Percentiles rank a stretch among this genome's conserved stretches.
These are phyloP conservation scores for Erebia palarica DNA, from an alignment of 2,888 invertebrate species.

Conservation along the genomic window DNA sequence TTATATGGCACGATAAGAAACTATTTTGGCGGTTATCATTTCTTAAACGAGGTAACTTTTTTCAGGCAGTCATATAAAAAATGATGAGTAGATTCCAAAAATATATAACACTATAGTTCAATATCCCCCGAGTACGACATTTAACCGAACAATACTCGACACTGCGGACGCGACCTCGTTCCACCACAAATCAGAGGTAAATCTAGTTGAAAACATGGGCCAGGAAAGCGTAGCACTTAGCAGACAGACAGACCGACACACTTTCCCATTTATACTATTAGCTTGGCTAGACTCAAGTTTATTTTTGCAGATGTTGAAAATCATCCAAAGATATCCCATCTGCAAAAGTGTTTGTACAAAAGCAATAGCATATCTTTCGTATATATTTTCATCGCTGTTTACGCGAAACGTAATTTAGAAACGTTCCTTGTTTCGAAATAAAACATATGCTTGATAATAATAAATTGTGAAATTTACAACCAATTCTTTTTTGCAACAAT, in stretches of 20 bases:
- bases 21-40: too few species aligned
- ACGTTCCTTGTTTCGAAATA: background rate
- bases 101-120: too few species aligned
- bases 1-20: too few species aligned
- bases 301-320: constrained; percentile 13
- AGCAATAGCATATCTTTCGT: constrained; percentile 7
- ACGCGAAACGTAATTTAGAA: background rate
- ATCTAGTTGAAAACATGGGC: constrained; percentile 49
- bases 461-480: too few species aligned
- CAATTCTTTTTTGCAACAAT: too few species aligned
- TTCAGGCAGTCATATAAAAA: too few species aligned
- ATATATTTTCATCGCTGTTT: background rate
- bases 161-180: constrained; percentile 44
- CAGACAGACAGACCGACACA: too few species aligned
- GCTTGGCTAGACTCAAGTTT: background rate
- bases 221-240: too few species aligned
- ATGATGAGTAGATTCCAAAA: too few species aligned
- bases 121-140: constrained; percentile 35
- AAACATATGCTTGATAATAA: too few species aligned
- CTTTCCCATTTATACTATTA: too few species aligned
- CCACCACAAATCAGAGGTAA: constrained; percentile 77
- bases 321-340: background rate
- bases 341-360: background rate
- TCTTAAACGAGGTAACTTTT: too few species aligned
- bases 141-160: constrained; percentile 36